Evolutionary conservation across 1,140 invertebrate genomes (phyloP).

Genomic region (Neuroterus valhalla): DNA sequence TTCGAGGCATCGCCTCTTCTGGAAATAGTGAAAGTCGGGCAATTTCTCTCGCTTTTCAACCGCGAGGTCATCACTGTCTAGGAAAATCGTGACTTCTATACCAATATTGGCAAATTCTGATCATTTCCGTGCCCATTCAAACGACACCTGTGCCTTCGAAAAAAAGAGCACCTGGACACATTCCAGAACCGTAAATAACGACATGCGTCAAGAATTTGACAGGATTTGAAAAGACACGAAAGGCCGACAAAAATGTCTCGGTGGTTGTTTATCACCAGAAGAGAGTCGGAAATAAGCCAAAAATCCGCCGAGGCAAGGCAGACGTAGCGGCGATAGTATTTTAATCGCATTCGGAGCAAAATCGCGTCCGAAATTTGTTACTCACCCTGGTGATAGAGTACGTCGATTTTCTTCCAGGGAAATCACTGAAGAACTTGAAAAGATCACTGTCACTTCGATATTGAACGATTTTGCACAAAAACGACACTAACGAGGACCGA

Average conservation of each 20-base stretch:
- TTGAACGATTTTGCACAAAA: constrained; percentile 51
- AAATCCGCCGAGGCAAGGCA: background rate
- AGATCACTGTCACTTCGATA: constrained; percentile 45
- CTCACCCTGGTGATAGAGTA: background rate
- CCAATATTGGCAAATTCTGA: background rate
- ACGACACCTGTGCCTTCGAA: background rate
- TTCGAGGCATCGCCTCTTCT: constrained; percentile 25
- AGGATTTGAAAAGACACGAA: background rate
- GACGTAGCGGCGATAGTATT: background rate
- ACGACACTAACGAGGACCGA: constrained; percentile 42
- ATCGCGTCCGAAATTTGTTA: constrained; percentile 25
- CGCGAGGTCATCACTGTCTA: constrained; percentile 11
- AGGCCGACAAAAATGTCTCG: background rate
- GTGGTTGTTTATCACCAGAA: background rate
- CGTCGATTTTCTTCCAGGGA: constrained; percentile 22
- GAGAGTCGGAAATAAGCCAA: background rate
- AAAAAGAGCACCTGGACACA: constrained; percentile 8
- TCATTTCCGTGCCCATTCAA: background rate
- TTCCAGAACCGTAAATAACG: constrained; percentile 1
- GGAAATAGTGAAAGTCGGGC: constrained; percentile 25
- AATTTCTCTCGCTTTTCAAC: constrained; percentile 23
- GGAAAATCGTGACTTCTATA: background rate
- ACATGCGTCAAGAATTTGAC: background rate
- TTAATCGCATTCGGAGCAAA: constrained; percentile 14
- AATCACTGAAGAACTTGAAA: constrained; percentile 35